Evolutionary conservation across 1,140 invertebrate species (phyloP).

Genomic region (Zaprionus tsacasi): DNA sequence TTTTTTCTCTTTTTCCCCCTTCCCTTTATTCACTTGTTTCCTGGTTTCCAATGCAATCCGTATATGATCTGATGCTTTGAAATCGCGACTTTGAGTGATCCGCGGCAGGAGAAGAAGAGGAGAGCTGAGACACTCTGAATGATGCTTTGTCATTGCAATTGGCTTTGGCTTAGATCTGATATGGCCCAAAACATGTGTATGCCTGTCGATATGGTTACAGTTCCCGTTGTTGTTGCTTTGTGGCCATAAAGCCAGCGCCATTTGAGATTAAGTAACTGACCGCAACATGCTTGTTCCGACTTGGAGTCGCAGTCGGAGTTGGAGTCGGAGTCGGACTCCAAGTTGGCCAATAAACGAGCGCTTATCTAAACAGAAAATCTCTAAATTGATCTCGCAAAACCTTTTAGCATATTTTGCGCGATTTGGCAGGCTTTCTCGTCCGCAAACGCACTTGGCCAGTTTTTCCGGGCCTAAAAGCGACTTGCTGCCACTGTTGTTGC

Average conservation of each 20-base stretch:
- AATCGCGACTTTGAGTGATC: constrained; percentile 7
- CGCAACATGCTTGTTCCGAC: constrained; percentile 45
- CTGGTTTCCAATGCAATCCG: neutral
- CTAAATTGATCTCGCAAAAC: constrained; percentile 82
- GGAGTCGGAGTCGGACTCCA: neutral
- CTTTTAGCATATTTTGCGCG: constrained; percentile 83
- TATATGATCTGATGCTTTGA: neutral
- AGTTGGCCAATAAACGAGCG: constrained; percentile 76
- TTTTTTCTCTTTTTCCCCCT: no score
- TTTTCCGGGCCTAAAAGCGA: constrained; percentile 55
- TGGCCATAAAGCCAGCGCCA: constrained; percentile 65
- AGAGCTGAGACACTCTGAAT: constrained; percentile 10
- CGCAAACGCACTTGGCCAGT: constrained; percentile 45
- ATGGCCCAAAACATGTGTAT: constrained; percentile 73
- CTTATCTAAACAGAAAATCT: constrained; percentile 82
- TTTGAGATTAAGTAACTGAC: constrained; percentile 78
- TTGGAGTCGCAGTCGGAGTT: neutral
- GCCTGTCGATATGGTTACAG: constrained; percentile 61
- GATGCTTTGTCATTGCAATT: constrained; percentile 70
- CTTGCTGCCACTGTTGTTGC: constrained; percentile 20
- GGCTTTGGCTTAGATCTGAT: constrained; percentile 72
- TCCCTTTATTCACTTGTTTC: neutral
- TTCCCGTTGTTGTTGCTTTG: constrained; percentile 18
- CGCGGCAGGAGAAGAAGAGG: constrained; percentile 7
- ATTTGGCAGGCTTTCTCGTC: constrained; percentile 71